phyloP scores from a whole-genome alignment of 1,140 invertebrate species.

The Calycopis cecrops region DNA sequence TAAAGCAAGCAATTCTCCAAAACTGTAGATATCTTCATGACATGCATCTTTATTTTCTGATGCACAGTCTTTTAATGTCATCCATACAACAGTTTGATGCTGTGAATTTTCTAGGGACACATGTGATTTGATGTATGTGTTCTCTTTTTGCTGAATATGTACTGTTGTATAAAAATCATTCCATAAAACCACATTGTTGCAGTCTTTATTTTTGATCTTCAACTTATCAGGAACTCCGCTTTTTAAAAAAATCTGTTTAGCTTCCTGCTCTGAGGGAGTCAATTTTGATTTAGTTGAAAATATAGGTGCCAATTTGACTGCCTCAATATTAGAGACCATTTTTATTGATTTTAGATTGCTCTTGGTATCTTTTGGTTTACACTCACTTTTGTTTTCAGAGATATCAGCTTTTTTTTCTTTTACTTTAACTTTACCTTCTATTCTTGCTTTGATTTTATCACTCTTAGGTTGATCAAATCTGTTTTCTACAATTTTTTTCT shows the following conservation, averaged over 20 bases:
- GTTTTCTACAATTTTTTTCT: conserved; percentile 45
- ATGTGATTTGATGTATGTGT: background rate
- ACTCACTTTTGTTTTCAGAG: conserved; percentile 6
- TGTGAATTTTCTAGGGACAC: no score
- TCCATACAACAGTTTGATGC: conserved; percentile 14
- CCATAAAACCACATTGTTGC: conserved; percentile 40
- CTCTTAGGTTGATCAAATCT: conserved; percentile 8
- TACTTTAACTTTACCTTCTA: background rate
- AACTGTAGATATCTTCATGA: background rate
- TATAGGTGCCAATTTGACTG: conserved; percentile 75
- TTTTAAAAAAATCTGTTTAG: conserved; percentile 77
- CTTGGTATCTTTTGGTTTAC: background rate
- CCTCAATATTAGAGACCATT: conserved; percentile 17
- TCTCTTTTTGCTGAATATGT: conserved; percentile 67
- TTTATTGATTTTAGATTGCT: conserved; percentile 11
- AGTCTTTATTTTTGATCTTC: conserved; percentile 66
- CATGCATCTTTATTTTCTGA: background rate
- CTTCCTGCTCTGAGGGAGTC: conserved; percentile 69
- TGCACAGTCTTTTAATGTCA: background rate
- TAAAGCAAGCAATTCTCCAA: background rate
- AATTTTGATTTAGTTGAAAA: conserved; percentile 75
- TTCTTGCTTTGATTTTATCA: background rate
- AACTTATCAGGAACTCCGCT: conserved; percentile 77
- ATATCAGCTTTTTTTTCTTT: no score
- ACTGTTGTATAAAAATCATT: conserved; percentile 72